Conservation (phyloP, 2,113 vertebrate species). For the Dunckerocampus dactyliophorus region DNA sequence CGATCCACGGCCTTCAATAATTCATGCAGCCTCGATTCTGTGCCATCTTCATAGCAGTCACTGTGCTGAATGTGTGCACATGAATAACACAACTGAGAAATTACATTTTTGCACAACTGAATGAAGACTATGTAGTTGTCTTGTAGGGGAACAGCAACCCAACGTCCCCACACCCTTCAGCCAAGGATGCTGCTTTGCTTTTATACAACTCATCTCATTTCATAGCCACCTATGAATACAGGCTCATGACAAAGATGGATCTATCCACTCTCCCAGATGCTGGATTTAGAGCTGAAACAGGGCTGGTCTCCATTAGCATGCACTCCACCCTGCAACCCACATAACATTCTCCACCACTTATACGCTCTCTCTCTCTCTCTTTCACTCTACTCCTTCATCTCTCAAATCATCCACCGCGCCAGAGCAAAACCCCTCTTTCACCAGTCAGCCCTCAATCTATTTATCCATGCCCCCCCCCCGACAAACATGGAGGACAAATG, state of each 20-base stretch:
- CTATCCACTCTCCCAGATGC: conserved; percentile 25
- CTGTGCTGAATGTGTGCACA: conserved; percentile 19
- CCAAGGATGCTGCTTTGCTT: conserved; percentile 23
- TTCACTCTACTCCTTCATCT: conserved; percentile 25
- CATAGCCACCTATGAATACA: conserved; percentile 46
- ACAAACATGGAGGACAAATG: conserved; percentile 45
- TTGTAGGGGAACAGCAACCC: background rate
- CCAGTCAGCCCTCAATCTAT: conserved; percentile 33
- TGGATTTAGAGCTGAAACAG: conserved; percentile 15
- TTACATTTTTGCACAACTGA: background rate
- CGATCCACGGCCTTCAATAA: conserved; percentile 67
- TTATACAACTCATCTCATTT: conserved; percentile 17
- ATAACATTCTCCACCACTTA: conserved; percentile 44
- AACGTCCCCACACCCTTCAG: conserved; percentile 18
- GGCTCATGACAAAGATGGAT: conserved; percentile 43
- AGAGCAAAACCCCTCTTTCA: conserved; percentile 21
- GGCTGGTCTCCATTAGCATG: conserved; percentile 36
- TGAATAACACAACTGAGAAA: background rate
- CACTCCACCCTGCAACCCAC: conserved; percentile 47
- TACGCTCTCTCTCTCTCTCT: conserved; percentile 24
- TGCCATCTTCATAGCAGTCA: conserved; percentile 56
- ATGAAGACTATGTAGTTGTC: background rate
- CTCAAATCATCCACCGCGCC: conserved; percentile 34
- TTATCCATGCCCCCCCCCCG: conserved; percentile 27
- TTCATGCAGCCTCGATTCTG: conserved; percentile 63